Evolutionary conservation across 2,797 vertebrate genomes (phyloP).

Genomic region (Enteromius unitaeniatus): DNA sequence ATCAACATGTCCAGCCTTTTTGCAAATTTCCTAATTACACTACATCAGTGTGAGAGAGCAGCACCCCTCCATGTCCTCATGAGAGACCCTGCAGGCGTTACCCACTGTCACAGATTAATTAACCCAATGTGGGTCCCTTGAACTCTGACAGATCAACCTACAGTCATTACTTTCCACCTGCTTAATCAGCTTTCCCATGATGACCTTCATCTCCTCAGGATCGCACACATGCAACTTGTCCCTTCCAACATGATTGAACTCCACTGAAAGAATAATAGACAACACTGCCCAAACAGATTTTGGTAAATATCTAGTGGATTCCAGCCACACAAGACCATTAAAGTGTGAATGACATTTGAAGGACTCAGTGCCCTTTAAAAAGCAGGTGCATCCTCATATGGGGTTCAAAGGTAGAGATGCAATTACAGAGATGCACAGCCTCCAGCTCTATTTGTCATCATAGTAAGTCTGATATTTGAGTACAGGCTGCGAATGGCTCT

Average conservation of each 20-base stretch:
- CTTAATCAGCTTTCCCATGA: slow-evolving; percentile 44
- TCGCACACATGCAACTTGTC: not conserved
- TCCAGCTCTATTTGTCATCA: slow-evolving; percentile 54
- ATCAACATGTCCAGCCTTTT: not conserved
- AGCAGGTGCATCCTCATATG: slow-evolving; percentile 43
- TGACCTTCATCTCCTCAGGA: slow-evolving; percentile 19
- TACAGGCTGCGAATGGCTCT: slow-evolving; percentile 25
- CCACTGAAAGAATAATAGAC: not conserved
- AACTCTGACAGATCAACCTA: slow-evolving; percentile 36
- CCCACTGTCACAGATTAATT: slow-evolving; percentile 46
- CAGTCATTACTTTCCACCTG: slow-evolving; percentile 48
- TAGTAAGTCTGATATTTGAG: slow-evolving; percentile 44
- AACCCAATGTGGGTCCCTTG: slow-evolving; percentile 39
- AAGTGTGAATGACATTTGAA: slow-evolving; percentile 57
- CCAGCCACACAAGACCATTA: slow-evolving; percentile 17
- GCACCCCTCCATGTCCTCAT: slow-evolving; percentile 11
- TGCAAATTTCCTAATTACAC: slow-evolving; percentile 52
- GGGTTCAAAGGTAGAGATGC: slow-evolving; percentile 46
- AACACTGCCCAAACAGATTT: not conserved
- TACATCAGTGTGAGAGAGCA: slow-evolving; percentile 44
- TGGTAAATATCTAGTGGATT: slow-evolving; percentile 22
- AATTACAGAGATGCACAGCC: slow-evolving; percentile 47
- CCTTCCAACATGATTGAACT: slow-evolving; percentile 3
- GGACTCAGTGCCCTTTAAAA: slow-evolving; percentile 53
- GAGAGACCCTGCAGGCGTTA: slow-evolving; percentile 22